These are phyloP conservation scores for Cheilosia impressa DNA, from an alignment of 2,888 invertebrate species.

Conservation along the genomic window DNA sequence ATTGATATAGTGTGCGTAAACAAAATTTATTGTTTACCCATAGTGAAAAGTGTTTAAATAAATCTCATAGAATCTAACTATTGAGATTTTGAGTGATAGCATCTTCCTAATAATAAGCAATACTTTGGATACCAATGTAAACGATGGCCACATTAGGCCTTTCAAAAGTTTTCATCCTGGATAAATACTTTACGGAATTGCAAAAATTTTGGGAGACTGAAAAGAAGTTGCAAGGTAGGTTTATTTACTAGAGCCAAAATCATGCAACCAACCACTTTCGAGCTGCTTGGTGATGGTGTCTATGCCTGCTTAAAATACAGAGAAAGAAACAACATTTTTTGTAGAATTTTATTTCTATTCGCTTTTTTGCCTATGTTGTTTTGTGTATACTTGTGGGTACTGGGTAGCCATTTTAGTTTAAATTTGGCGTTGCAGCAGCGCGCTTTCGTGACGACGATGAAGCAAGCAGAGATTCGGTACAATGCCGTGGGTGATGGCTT, in stretches of 20 bases:
- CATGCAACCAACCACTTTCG: too few species aligned
- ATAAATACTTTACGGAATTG: conserved; percentile 98
- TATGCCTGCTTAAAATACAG: neutral
- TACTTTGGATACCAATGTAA: conserved; percentile 81
- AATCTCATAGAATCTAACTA: conserved; percentile 30
- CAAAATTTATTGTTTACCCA: neutral
- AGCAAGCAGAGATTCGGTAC: conserved; percentile 33
- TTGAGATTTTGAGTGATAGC: conserved; percentile 45
- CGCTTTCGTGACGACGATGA: conserved; percentile 48
- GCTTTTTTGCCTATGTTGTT: conserved; percentile 2
- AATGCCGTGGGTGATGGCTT: conserved; percentile 70
- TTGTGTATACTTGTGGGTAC: conserved; percentile 25
- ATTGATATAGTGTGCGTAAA: neutral
- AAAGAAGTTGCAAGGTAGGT: conserved; percentile 97
- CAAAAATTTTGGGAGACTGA: conserved; percentile 99
- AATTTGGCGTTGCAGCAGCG: conserved; percentile 55
- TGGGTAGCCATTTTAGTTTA: conserved; percentile 61
- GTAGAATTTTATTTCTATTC: conserved; percentile 31
- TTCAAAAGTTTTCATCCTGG: conserved; percentile 98
- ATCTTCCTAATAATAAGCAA: conserved; percentile 51
- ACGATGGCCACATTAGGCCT: conserved; percentile 97
- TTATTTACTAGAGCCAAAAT: neutral
- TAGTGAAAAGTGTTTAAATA: neutral
- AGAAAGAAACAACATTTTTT: conserved; percentile 4
- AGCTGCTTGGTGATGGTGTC: too few species aligned